phyloP scores from a whole-genome alignment of 2,797 vertebrate species.

The Halcyon leucocephala region DNA sequence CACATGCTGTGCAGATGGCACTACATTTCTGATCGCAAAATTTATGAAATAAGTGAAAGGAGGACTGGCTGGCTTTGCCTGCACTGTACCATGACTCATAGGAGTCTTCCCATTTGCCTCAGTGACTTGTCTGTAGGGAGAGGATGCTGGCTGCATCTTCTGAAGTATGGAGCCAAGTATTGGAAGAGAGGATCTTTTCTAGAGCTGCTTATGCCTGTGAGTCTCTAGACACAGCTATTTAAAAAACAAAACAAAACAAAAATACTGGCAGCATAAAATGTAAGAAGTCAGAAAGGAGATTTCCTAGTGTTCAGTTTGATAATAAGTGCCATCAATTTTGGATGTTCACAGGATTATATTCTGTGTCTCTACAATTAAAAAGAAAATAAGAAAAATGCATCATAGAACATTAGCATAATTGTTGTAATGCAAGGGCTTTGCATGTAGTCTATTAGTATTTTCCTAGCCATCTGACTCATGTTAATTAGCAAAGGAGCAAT shows the following conservation, averaged over 20 bases:
- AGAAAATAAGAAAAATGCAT: constrained; percentile 37
- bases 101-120: constrained; percentile 14
- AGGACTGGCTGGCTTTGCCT: not conserved
- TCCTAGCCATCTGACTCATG: not conserved
- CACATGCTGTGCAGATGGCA: not conserved
- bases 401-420: constrained; percentile 52
- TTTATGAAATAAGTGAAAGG: not conserved
- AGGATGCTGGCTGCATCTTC: constrained; percentile 20
- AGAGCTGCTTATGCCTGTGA: constrained; percentile 12
- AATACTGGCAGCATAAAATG: not conserved
- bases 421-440: constrained; percentile 9
- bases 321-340: constrained; percentile 26
- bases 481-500: constrained; percentile 61
- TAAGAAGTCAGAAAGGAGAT: constrained; percentile 1
- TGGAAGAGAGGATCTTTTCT: constrained; percentile 37
- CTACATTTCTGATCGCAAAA: not conserved
- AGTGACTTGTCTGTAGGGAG: not conserved
- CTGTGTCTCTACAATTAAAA: constrained; percentile 35
- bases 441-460: constrained; percentile 33
- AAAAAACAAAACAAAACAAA: constrained; percentile 45
- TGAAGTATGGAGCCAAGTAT: not conserved
- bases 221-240: constrained; percentile 34
- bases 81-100: constrained; percentile 5
- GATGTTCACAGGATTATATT: constrained; percentile 26
- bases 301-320: constrained; percentile 27